Evolutionary conservation across 2,888 invertebrate genomes (phyloP), one percentile per base, ranked within the genome.

Genomic region (Hartigia nigra): DNA sequence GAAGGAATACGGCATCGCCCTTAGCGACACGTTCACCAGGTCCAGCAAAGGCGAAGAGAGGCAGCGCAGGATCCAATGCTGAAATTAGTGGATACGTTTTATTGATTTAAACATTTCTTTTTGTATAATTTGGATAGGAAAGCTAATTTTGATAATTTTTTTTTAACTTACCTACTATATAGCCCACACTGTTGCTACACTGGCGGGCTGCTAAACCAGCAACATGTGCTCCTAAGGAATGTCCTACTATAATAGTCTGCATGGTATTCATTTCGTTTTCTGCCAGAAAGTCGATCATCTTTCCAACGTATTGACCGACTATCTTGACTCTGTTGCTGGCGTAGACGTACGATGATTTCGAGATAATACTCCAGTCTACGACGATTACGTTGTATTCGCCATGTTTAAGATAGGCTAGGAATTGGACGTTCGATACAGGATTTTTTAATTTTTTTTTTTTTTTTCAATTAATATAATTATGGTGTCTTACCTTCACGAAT

Each of bases 151-250:
- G 5, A 1, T 37, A 4, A 34, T 4, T 37, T 39, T 39, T 5
- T 4, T 34, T 34, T 34, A 34, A 23, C 72, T 31, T 5, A 90
- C 89, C 90, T 34, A 89, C 84, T 31, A 89, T 78, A 78, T 85
- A 85, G 36, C 82, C 81, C 5, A 88, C 81, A 31, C 76, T 84
- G 14, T 72, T 69, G 0, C 78, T 82, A 12, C 85, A 79, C 39
- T 87, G 81, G 72, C 83, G 84, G 9, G 84, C 87, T n/a, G 88
- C 86, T 12, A 90, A 77, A 37, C 90, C 90, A 78, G 85, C 85
- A 4, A 90, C 80, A 74, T 90, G 91, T 11, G 87, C 90, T 4
- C 90, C 91, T 4, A 91, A 84, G 1, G 90, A 91, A 77, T 90
- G 90, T 11, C 90, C 90, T n/a, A 86, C 82, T 11, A 89, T 76